Evolutionary conservation across 2,797 vertebrate species (phyloP).

Genomic region (Esox masquinongy): DNA sequence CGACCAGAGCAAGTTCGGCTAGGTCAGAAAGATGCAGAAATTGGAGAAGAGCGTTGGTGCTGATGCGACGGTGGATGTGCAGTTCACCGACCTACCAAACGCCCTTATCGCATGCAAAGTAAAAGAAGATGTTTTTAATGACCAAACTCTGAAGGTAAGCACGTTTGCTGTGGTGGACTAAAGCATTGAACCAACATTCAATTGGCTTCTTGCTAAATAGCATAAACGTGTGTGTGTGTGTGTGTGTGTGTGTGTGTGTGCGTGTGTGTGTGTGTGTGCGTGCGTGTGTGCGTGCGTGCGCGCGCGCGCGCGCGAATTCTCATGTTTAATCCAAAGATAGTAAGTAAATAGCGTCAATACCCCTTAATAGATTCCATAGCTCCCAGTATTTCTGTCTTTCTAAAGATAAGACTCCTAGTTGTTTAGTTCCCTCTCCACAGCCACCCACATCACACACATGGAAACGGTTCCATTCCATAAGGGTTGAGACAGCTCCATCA

Average conservation of each 20-base stretch:
- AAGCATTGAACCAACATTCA: background rate
- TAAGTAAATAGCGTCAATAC: background rate
- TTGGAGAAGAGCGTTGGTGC: conserved; percentile 44
- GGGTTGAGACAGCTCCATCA: conserved; percentile 1
- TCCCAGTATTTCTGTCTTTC: background rate
- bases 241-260: background rate
- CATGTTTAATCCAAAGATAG: background rate
- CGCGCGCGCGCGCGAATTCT: background rate
- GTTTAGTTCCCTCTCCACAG: background rate
- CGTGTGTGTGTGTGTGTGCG: background rate
- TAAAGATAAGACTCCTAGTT: background rate
- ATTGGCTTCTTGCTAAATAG: background rate
- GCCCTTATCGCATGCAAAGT: conserved; percentile 79
- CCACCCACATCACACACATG: background rate
- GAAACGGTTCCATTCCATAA: background rate
- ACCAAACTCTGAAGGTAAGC: conserved; percentile 66
- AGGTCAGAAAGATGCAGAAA: conserved; percentile 60
- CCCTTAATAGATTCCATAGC: background rate
- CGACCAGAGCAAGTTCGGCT: conserved; percentile 7
- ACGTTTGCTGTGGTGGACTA: background rate
- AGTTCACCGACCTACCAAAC: conserved; percentile 73
- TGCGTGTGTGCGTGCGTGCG: background rate
- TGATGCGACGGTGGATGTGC: conserved; percentile 70
- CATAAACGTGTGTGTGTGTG: background rate
- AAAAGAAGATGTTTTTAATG: conserved; percentile 67